phyloP scores from a whole-genome alignment of 2,888 invertebrate genomes.

The Chalcis sispes region DNA sequence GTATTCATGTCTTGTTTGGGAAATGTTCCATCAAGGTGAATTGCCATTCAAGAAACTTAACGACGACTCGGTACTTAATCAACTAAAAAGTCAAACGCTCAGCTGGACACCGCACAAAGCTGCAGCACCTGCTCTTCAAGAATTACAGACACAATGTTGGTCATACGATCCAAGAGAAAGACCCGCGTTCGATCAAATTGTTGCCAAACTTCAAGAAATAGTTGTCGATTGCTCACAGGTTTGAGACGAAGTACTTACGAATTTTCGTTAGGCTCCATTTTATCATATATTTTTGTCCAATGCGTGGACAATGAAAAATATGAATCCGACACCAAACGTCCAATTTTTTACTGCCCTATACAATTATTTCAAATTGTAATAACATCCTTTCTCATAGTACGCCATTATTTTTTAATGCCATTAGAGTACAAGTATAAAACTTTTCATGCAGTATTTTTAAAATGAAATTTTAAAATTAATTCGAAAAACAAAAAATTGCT shows the following conservation, averaged over 20 bases:
- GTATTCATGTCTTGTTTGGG: conserved; percentile 93
- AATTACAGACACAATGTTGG: conserved; percentile 82
- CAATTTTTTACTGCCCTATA: conserved; percentile 10
- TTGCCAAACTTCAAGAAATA: conserved; percentile 77
- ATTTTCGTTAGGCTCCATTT: background rate
- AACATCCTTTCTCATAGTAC: no score
- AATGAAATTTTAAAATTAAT: no score
- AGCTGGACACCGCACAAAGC: conserved; percentile 83
- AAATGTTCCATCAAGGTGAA: conserved; percentile 88
- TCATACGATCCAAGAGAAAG: conserved; percentile 82
- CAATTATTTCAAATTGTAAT: no score
- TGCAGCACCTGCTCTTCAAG: conserved; percentile 81
- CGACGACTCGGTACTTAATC: conserved; percentile 84
- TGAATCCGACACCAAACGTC: conserved; percentile 13
- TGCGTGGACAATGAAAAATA: background rate
- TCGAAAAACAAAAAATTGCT: no score
- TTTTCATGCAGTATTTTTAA: no score
- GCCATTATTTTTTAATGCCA: no score
- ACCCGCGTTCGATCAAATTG: conserved; percentile 82
- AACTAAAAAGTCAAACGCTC: conserved; percentile 81
- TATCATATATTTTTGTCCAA: conserved; percentile 9
- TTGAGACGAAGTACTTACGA: conserved; percentile 14
- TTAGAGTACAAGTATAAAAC: no score
- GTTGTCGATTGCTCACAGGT: conserved; percentile 57
- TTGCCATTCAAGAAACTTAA: conserved; percentile 86